phyloP scores from a whole-genome alignment of 2,113 vertebrate species.

The Festucalex cinctus region DNA sequence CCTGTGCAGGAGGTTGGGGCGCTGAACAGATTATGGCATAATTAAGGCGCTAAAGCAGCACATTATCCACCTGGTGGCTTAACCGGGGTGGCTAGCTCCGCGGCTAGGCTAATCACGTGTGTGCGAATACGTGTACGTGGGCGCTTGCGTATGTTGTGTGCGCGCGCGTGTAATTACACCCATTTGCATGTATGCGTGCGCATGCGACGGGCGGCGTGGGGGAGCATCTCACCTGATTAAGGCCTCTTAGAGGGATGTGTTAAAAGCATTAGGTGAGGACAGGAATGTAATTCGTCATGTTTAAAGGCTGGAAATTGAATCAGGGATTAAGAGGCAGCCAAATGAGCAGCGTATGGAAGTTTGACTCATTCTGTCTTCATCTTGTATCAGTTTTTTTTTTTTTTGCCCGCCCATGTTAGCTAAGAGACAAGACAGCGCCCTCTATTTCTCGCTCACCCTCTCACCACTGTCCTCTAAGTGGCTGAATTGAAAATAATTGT shows the following conservation, averaged over 20 bases:
- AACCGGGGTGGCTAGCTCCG: conserved; percentile 74
- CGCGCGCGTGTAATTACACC: conserved; percentile 12
- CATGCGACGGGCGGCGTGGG: conserved; percentile 70
- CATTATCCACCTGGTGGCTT: conserved; percentile 99
- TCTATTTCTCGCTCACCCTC: conserved; percentile 1
- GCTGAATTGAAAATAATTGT: conserved; percentile 63
- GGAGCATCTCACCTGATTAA: conserved; percentile 92
- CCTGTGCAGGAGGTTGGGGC: conserved; percentile 77
- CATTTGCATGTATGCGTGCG: conserved; percentile 20
- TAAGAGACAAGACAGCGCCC: conserved; percentile 3
- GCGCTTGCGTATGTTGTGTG: conserved; percentile 60
- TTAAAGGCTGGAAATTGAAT: conserved; percentile 98
- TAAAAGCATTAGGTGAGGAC: conserved; percentile 99
- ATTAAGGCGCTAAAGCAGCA: conserved; percentile 98
- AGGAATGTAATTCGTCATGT: conserved; percentile 99
- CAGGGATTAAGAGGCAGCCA: conserved; percentile 60
- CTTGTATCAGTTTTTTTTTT: neutral
- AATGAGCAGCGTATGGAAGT: conserved; percentile 52
- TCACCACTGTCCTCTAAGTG: conserved; percentile 42
- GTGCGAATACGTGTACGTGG: conserved; percentile 14
- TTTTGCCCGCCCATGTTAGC: neutral
- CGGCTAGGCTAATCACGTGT: conserved; percentile 86
- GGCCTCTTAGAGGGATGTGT: conserved; percentile 99
- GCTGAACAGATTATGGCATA: conserved; percentile 98
- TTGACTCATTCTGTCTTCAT: conserved; percentile 9